phyloP scores from a whole-genome alignment of 1,140 invertebrate genomes.

The Delia radicum region DNA sequence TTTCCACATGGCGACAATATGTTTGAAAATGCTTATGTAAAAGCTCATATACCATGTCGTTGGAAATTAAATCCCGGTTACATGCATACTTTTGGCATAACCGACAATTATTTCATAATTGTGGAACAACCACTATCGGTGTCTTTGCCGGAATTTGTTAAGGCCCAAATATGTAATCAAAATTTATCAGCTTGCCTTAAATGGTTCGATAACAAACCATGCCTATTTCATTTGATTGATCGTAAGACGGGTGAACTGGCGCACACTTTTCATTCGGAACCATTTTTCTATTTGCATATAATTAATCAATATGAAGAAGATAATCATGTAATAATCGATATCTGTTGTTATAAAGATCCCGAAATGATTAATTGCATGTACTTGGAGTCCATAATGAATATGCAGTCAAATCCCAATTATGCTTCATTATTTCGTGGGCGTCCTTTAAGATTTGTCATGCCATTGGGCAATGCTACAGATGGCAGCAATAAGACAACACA shows the following conservation, averaged over 20 bases:
- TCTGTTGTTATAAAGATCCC: conserved; percentile 80
- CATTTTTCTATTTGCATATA: conserved; percentile 85
- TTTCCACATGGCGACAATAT: conserved; percentile 67
- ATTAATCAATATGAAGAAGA: conserved; percentile 84
- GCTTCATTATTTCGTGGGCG: conserved; percentile 74
- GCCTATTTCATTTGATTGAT: conserved; percentile 72
- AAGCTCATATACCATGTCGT: conserved; percentile 69
- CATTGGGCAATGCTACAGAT: conserved; percentile 41
- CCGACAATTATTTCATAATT: conserved; percentile 80
- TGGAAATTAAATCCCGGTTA: conserved; percentile 79
- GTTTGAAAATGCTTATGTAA: conserved; percentile 69
- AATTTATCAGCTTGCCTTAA: conserved; percentile 66
- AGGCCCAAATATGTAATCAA: conserved; percentile 63
- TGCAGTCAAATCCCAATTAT: conserved; percentile 78
- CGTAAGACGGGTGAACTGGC: conserved; percentile 63
- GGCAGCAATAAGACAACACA: conserved; percentile 19
- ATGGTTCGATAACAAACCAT: conserved; percentile 75
- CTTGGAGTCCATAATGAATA: conserved; percentile 74
- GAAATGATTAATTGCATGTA: conserved; percentile 85
- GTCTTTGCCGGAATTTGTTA: conserved; percentile 63
- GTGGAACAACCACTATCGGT: conserved; percentile 79
- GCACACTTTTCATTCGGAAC: conserved; percentile 67
- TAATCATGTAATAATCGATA: conserved; percentile 72
- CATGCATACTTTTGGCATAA: conserved; percentile 87
- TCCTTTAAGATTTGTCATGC: conserved; percentile 73